A percentile compares a stretch with the other conserved stretches of the same genome.
Conservation (phyloP, 2,888 invertebrate genomes). For the Cremastinae sp. region DNA sequence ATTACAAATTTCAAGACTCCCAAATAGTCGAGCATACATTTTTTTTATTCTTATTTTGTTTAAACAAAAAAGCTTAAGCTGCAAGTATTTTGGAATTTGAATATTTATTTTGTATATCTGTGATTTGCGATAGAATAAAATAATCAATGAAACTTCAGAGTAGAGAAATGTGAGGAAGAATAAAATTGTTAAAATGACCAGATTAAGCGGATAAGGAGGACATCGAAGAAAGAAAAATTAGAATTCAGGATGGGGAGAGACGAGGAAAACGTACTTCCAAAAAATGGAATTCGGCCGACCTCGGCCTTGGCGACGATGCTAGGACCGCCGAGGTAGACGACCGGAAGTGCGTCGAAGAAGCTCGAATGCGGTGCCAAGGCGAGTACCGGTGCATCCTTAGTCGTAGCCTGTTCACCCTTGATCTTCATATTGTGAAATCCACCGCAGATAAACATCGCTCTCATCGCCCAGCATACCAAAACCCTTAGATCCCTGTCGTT, state of each 20-base stretch:
- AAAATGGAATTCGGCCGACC: conserved; percentile 89
- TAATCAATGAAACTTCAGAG: no score
- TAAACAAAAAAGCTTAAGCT: no score
- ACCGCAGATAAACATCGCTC: conserved; percentile 88
- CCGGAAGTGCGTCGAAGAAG: conserved; percentile 93
- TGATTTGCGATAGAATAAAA: no score
- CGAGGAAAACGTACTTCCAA: conserved; percentile 92
- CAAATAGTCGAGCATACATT: no score
- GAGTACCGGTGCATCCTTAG: conserved; percentile 90
- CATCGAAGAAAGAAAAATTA: conserved; percentile 8
- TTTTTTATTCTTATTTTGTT: no score
- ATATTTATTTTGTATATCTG: no score
- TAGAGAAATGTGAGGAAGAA: no score
- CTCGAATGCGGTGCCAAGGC: conserved; percentile 95
- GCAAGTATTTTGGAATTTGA: no score
- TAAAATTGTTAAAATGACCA: no score
- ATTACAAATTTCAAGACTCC: background rate
- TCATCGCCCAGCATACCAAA: conserved; percentile 86
- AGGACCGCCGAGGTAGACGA: conserved; percentile 91
- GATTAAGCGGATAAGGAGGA: background rate
- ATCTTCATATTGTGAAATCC: conserved; percentile 91
- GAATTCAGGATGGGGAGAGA: conserved; percentile 39
- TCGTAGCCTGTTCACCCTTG: conserved; percentile 85
- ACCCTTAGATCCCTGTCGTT: conserved; percentile 84
- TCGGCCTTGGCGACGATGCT: conserved; percentile 95